Percentiles rank a stretch among this genome's conserved stretches.
These are phyloP conservation scores for Ictidomys tridecemlineatus DNA, from an alignment of 2,113 vertebrate species.

Conservation along the genomic window DNA sequence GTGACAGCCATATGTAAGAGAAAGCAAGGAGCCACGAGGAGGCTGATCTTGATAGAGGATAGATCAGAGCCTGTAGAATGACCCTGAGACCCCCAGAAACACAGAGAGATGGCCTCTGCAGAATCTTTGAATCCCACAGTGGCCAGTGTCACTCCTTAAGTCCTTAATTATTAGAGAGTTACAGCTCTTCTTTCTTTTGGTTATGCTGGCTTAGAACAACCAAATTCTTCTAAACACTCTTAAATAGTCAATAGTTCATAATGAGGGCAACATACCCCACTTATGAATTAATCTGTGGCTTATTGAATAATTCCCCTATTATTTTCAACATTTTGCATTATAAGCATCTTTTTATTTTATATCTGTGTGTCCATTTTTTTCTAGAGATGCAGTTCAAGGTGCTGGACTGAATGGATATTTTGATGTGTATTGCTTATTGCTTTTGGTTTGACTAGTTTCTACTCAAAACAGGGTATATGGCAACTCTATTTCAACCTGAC, in stretches of 20 bases:
- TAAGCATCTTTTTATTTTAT: neutral
- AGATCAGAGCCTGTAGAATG: neutral
- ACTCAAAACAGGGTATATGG: neutral
- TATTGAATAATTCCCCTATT: neutral
- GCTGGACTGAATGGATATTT: neutral
- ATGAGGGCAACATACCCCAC: neutral
- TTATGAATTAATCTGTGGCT: neutral
- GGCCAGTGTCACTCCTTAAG: neutral
- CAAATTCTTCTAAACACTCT: neutral
- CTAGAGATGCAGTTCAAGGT: neutral
- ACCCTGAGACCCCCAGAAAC: neutral
- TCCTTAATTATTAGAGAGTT: neutral
- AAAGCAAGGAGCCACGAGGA: neutral
- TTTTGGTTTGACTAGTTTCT: neutral
- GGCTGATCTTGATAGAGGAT: neutral
- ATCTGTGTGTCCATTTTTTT: neutral
- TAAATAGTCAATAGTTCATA: conserved; percentile 2
- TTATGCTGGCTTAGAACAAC: neutral
- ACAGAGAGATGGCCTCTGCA: neutral
- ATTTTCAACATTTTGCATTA: conserved; percentile 18
- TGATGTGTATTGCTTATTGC: neutral
- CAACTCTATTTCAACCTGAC: neutral
- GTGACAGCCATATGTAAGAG: neutral
- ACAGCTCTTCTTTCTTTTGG: neutral
- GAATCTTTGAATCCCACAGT: neutral